These are phyloP conservation scores for Myodes glareolus DNA, from an alignment of 2,113 vertebrate genomes.

Conservation along the genomic window DNA sequence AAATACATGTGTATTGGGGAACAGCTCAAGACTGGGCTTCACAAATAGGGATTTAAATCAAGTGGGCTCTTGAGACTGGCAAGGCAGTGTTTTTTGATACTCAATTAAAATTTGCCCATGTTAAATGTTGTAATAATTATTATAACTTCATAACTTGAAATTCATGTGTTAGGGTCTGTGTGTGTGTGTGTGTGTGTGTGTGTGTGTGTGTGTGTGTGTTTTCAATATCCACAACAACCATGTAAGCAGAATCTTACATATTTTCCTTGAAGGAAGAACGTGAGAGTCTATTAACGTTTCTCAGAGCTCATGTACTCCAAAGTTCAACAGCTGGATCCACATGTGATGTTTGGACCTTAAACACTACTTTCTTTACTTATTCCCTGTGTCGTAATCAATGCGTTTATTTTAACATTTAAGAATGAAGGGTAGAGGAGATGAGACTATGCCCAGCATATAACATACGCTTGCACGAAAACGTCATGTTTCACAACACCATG, in stretches of 20 bases:
- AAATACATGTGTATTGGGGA: neutral
- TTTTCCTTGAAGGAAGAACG: neutral
- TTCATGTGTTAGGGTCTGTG: neutral
- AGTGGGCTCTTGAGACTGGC: neutral
- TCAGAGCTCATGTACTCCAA: neutral
- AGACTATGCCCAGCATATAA: neutral
- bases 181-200: neutral
- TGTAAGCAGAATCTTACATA: neutral
- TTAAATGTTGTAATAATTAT: neutral
- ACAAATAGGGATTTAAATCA: neutral
- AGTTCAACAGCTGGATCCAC: neutral
- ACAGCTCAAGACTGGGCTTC: neutral
- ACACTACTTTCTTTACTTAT: neutral
- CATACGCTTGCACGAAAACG: too few species aligned
- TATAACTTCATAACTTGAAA: neutral
- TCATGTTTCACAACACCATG: neutral
- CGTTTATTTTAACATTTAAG: neutral
- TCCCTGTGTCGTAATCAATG: neutral
- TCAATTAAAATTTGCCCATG: neutral
- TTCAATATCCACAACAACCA: neutral
- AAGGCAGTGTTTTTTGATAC: neutral
- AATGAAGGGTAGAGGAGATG: too few species aligned
- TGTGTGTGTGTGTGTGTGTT: neutral
- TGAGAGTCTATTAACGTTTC: neutral
- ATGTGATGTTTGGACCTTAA: neutral